These are phyloP conservation scores for Tholera decimalis DNA, from an alignment of 2,888 invertebrate species.

Conservation along the genomic window DNA sequence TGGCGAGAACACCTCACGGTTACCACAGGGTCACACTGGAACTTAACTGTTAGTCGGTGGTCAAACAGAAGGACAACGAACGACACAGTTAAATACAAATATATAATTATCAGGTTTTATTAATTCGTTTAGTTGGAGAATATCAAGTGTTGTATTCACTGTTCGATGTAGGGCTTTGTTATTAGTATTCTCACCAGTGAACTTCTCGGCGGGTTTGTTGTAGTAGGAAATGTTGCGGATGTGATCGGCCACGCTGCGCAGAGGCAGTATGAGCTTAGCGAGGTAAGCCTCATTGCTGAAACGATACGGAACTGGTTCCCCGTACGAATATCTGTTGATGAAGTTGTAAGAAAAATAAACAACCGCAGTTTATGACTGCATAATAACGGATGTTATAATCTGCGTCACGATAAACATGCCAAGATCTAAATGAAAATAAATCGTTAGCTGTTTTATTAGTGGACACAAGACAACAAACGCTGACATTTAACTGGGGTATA, in stretches of 20 bases:
- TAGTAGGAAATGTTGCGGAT: constrained; percentile 93
- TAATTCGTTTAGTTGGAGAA: constrained; percentile 67
- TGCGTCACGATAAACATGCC: constrained; percentile 54
- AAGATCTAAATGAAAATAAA: constrained; percentile 78
- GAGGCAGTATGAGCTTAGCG: constrained; percentile 93
- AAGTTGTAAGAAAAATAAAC: constrained; percentile 38
- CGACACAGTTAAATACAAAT: constrained; percentile 53
- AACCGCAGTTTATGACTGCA: constrained; percentile 43
- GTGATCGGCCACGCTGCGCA: constrained; percentile 92
- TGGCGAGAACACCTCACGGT: constrained; percentile 89
- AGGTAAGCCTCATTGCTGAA: constrained; percentile 94
- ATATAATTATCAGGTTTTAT: constrained; percentile 58
- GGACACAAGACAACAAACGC: constrained; percentile 78
- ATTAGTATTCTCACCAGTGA: constrained; percentile 92
- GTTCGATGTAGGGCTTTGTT: constrained; percentile 59
- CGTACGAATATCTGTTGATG: constrained; percentile 88
- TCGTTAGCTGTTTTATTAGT: constrained; percentile 78
- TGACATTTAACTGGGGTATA: constrained; percentile 88
- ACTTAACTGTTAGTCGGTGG: constrained; percentile 82
- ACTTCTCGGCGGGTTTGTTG: constrained; percentile 93
- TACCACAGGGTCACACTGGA: constrained; percentile 85
- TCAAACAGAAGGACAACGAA: constrained; percentile 66
- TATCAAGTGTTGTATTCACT: constrained; percentile 53
- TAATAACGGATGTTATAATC: constrained; percentile 47
- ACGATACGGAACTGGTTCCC: constrained; percentile 91